Base-by-base conservation (phyloP, 2,797 vertebrate genomes). In the Danionella dracula region DNA sequence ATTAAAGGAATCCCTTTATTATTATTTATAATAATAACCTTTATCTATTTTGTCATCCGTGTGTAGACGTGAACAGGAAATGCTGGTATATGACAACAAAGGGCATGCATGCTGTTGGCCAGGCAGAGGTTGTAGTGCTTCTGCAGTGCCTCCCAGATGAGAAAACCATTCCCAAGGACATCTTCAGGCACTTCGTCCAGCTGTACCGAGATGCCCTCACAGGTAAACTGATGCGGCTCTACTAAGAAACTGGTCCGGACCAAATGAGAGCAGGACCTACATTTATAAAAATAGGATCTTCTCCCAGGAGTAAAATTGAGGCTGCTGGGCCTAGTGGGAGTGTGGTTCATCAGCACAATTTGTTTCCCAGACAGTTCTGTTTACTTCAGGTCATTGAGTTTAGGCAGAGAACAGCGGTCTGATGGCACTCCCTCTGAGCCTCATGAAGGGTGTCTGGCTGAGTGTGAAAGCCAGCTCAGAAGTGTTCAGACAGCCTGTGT, bases 61-160 rank as follows among this genome's bases (percentile, higher is more conserved):
- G 19, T 75, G 10, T 82, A 99, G 96, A 99, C 74, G 96, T 98
- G 60, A 99, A 99, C 89, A 89, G 96, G 80, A 98, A 97, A 79
- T 99, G 97, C 80, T 99, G 97, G 97, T 98, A 94, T 67, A 90
- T 98, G 82, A 94, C 93, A 54, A 98, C 95, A 0, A 98, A 98
- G 60, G 97, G 97, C 71, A 98, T 99, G 96, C 96, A 99, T 29
- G 96, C 94, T 0, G 94, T 97, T 56, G 94, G 97, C 54, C 97
- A 99, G 77, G 91, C 95, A 0, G 97, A 99, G 87, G 91, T 98
- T 21, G 90, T 98, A 74, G 82, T 99, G 23, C 90, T 99, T 78
- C 88, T 99, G 1, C 97, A 98, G 77, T 98, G 94, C 81, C 88
- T 96, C 20, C 96, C 94, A 0, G 97, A 98, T 49, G 97, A 99